These are phyloP conservation scores for Clarias gariepinus DNA, from an alignment of 2,113 vertebrate species.

Conservation along the genomic window DNA sequence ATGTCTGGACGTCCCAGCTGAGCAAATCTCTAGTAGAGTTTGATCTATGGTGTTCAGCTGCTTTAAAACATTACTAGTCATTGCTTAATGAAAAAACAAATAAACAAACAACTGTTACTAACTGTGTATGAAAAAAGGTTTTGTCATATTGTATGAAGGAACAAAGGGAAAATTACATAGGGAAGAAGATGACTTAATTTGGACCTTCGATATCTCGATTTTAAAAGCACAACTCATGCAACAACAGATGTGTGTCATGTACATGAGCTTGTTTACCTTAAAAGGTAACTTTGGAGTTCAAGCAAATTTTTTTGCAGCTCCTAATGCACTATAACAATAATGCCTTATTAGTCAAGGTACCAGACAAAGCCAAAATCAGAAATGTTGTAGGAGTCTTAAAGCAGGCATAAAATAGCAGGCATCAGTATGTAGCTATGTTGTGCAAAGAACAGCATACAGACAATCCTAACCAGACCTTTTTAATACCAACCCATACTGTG, in stretches of 20 bases:
- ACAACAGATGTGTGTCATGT: background rate
- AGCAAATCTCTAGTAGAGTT: background rate
- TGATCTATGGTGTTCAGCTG: background rate
- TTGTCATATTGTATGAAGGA: background rate
- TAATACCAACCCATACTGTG: conserved; percentile 23
- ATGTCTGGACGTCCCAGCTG: background rate
- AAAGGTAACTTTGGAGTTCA: conserved; percentile 20
- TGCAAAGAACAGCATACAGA: conserved; percentile 23
- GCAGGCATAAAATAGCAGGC: conserved; percentile 26
- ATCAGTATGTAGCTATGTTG: conserved; percentile 20
- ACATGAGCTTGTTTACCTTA: conserved; percentile 19
- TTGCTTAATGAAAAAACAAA: background rate
- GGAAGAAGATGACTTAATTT: background rate
- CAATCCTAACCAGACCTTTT: conserved; percentile 2
- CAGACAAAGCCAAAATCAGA: conserved; percentile 16
- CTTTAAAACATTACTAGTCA: background rate
- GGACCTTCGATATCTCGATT: background rate
- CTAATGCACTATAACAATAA: background rate
- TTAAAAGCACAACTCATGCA: background rate
- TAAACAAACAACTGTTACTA: background rate
- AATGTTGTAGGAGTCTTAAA: conserved; percentile 1
- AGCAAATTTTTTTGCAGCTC: conserved; percentile 6
- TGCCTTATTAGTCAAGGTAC: conserved; percentile 20
- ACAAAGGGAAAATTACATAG: background rate
- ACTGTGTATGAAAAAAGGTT: background rate